Conservation (phyloP, 2,797 vertebrate species). For the Anabas testudineus region DNA sequence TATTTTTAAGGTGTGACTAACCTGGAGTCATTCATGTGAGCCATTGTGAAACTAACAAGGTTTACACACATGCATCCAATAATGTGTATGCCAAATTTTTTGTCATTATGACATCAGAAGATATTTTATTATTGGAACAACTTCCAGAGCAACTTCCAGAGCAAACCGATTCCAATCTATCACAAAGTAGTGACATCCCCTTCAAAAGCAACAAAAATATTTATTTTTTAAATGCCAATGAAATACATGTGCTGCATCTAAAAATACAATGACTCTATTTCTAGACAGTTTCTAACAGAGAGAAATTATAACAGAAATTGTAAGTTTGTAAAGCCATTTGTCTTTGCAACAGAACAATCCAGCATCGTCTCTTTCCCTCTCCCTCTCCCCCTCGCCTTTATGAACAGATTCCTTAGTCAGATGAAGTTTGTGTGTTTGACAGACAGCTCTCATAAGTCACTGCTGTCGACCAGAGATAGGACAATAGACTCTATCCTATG, state of each 20-base stretch:
- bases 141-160: no score
- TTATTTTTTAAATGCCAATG: conserved; percentile 5
- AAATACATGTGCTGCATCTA: conserved; percentile 14
- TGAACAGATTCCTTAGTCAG: conserved; percentile 48
- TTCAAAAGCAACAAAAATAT: conserved; percentile 14
- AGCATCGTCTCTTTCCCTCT: conserved; percentile 15
- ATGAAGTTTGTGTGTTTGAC: conserved; percentile 61
- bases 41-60: no score
- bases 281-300: conserved; percentile 26
- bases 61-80: no score
- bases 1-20: no score
- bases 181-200: background rate
- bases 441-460: conserved; percentile 74
- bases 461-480: conserved; percentile 55
- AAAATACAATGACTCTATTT: conserved; percentile 38
- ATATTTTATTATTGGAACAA: no score
- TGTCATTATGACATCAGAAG: no score
- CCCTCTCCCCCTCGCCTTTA: conserved; percentile 19
- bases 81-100: no score
- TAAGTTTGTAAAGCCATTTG: conserved; percentile 48
- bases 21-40: no score
- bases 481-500: background rate
- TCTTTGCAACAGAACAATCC: conserved; percentile 59
- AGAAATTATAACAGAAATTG: conserved; percentile 38
- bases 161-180: no score